phyloP scores from a whole-genome alignment of 30 jellyfish, hydroid and myxozoan genomes.

The Hydra vulgaris region DNA sequence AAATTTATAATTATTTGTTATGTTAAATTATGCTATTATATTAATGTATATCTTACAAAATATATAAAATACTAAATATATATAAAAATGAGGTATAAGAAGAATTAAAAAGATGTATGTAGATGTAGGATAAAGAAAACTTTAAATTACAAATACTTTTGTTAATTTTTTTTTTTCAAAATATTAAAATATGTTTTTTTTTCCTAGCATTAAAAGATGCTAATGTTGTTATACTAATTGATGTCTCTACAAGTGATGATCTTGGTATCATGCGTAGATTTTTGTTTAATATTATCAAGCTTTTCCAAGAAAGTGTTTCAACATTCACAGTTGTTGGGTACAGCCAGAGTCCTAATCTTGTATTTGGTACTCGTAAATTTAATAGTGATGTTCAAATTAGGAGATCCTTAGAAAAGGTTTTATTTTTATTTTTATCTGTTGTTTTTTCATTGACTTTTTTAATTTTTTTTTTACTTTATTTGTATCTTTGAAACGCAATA shows the following conservation, averaged over 20 bases:
- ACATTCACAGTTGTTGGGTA: background rate
- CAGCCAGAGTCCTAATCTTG: background rate
- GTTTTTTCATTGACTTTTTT: background rate
- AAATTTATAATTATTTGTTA: no score
- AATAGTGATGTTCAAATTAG: background rate
- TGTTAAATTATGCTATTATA: no score
- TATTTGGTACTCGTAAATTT: background rate
- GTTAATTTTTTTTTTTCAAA: background rate
- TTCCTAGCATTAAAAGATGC: background rate
- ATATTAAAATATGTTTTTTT: no score
- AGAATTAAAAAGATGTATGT: no score
- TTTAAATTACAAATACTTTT: no score
- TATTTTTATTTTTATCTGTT: background rate
- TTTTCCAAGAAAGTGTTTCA: background rate
- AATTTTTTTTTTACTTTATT: background rate
- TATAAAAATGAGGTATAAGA: no score
- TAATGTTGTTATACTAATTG: background rate
- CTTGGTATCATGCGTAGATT: background rate
- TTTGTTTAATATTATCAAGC: background rate
- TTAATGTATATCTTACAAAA: no score
- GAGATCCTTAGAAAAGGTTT: constrained; percentile 2
- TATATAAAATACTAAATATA: no score
- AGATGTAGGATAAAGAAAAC: no score
- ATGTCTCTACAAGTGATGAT: background rate
- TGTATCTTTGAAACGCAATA: background rate